Evolutionary conservation across 2,797 vertebrate species (phyloP).

Genomic region (Microcaecilia unicolor): DNA sequence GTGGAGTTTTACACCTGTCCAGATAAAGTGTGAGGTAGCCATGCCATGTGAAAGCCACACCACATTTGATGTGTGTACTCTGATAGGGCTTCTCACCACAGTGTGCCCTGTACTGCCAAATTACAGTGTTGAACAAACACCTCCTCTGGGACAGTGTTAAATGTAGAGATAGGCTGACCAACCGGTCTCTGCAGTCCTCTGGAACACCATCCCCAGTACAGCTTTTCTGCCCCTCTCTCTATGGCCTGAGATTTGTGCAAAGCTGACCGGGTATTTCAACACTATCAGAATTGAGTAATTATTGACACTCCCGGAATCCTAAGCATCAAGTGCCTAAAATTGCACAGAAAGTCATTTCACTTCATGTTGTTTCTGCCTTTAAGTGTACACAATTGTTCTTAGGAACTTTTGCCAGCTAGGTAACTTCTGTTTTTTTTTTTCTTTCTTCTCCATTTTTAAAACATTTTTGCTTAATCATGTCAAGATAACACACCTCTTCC

Average conservation of each 20-base stretch:
- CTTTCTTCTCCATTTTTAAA: no score
- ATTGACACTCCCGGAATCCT: constrained; percentile 8
- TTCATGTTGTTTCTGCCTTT: constrained; percentile 20
- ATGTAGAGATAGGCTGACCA: constrained; percentile 69
- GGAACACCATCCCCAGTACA: constrained; percentile 9
- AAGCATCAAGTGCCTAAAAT: constrained; percentile 7
- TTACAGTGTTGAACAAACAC: constrained; percentile 77
- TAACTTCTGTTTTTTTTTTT: constrained; percentile 20
- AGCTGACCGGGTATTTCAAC: constrained; percentile 4
- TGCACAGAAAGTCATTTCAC: constrained; percentile 11
- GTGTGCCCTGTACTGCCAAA: constrained; percentile 69
- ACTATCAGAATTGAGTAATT: constrained; percentile 26
- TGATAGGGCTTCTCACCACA: constrained; percentile 51
- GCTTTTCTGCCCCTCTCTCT: not conserved
- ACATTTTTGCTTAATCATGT: constrained; percentile 19
- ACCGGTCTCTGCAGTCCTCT: constrained; percentile 50
- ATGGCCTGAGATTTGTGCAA: constrained; percentile 13
- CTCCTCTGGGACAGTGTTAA: constrained; percentile 75
- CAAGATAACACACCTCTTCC: constrained; percentile 12
- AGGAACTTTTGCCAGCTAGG: constrained; percentile 31
- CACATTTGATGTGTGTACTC: constrained; percentile 61
- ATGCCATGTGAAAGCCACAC: constrained; percentile 43
- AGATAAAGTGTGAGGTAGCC: constrained; percentile 34
- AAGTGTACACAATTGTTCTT: constrained; percentile 14
- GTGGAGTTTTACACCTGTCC: constrained; percentile 32